Evolutionary conservation across 2,113 vertebrate species (phyloP), one percentile per base, ranked within the genome.

Genomic region (Mormoops blainvillei): DNA sequence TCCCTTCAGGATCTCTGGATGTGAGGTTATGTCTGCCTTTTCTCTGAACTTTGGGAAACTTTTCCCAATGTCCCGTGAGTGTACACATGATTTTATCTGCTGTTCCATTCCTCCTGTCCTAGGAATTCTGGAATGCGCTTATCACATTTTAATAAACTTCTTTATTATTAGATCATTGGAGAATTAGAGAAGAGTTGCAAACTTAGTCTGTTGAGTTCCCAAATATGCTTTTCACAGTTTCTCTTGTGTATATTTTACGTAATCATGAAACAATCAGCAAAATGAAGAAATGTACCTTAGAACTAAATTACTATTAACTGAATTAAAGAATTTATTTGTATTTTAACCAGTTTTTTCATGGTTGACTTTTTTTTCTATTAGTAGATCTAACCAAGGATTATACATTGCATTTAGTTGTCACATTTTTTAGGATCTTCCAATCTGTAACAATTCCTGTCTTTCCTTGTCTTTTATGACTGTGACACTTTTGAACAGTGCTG

Each of bases 21-120:
- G 3, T 97, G 97, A 98, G 88, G 88, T 96, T 85, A 97, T 94
- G 88, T 95, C 94, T 97, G 77, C 33, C 24, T 88, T 87, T 81
- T 73, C 85, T 84, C 36, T 95, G 63, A 90, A 90, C 28, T 61
- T 87, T 68, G 76, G 63, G 91, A 87, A 91, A 90, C 38, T 84
- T 90, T 94, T 76, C 33, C 73, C 85, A 87, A n/a, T 9, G 45
- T 41, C 36, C 45, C 88, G 31, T 91, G 43, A 93, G 22, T 89
- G 43, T 87, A 50, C 65, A n/a, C 36, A n/a, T 80, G 31, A 63
- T 54, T 86, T 97, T 87, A 87, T 31, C 31, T 33, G 92, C 45
- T 67, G 33, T 86, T 95, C 22, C 43, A 63, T 15, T 86, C 13
- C 50, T 88, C 22, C 14, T 77, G 45, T 54, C 52, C 36, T 92